Evolutionary conservation across 2,113 vertebrate species (phyloP).

Genomic region (Bos taurus): DNA sequence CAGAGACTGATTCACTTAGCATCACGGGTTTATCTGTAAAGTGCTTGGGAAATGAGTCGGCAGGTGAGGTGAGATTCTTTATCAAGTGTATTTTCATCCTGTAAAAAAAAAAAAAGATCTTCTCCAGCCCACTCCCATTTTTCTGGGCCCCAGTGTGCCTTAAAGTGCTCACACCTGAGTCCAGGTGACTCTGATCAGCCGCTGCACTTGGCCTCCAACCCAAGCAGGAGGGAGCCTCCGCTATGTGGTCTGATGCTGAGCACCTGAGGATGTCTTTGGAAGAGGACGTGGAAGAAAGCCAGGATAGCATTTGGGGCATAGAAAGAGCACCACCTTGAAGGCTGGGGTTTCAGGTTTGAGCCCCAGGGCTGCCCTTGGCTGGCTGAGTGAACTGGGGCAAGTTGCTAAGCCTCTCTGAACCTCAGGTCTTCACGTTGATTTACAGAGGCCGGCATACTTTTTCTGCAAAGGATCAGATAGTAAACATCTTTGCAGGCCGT

Average conservation of each 20-base stretch:
- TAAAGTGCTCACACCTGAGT: not conserved
- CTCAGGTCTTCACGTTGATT: not conserved
- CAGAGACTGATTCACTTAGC: no score
- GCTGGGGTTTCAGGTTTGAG: not conserved
- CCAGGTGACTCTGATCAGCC: not conserved
- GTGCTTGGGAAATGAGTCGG: not conserved
- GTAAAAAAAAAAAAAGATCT: not conserved
- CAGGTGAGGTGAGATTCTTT: not conserved
- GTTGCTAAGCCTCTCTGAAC: not conserved
- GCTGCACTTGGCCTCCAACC: not conserved
- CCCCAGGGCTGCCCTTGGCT: not conserved
- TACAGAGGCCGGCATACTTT: not conserved
- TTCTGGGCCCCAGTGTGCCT: not conserved
- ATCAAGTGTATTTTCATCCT: not conserved
- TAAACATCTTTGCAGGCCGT: not conserved
- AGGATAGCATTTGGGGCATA: not conserved
- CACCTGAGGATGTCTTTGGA: rapidly evolving
- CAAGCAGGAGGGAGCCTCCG: not conserved
- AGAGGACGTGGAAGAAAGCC: not conserved
- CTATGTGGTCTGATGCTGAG: not conserved
- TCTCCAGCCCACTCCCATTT: not conserved
- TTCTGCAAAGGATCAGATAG: not conserved
- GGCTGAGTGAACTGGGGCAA: not conserved
- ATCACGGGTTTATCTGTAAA: not conserved
- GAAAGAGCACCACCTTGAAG: not conserved